Evolutionary conservation across 1,140 invertebrate genomes (phyloP).

Genomic region (Popillia japonica): DNA sequence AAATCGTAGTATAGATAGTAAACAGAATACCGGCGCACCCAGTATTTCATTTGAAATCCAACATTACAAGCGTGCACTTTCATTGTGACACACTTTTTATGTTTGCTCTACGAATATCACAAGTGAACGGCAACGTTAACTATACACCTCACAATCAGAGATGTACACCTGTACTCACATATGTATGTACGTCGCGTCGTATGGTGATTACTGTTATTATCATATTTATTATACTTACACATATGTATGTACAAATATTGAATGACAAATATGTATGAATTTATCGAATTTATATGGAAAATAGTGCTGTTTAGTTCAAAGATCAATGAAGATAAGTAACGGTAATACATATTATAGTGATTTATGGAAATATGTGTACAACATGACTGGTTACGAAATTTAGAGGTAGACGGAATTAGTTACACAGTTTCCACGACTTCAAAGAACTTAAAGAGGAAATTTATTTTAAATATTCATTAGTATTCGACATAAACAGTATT

Average conservation of each 20-base stretch:
- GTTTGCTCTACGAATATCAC: constrained; percentile 20
- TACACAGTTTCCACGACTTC: no score
- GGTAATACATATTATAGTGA: no score
- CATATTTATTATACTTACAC: background rate
- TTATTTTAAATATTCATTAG: no score
- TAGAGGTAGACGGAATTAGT: no score
- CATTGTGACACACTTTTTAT: constrained; percentile 27
- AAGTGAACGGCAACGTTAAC: background rate
- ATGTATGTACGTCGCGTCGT: no score
- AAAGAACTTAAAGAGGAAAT: no score
- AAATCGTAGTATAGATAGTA: background rate
- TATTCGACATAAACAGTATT: no score
- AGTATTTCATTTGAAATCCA: constrained; percentile 6
- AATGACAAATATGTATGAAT: background rate
- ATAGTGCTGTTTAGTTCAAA: no score
- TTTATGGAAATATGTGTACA: no score
- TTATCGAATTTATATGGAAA: background rate
- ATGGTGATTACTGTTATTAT: background rate
- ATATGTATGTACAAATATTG: background rate
- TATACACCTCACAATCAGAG: background rate
- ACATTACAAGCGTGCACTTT: constrained; percentile 21
- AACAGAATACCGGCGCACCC: constrained; percentile 2
- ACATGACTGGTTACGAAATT: no score
- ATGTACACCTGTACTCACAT: background rate
- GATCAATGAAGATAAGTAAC: no score